phyloP scores from a whole-genome alignment of 2,113 vertebrate species.

The Ageneiosus marmoratus region DNA sequence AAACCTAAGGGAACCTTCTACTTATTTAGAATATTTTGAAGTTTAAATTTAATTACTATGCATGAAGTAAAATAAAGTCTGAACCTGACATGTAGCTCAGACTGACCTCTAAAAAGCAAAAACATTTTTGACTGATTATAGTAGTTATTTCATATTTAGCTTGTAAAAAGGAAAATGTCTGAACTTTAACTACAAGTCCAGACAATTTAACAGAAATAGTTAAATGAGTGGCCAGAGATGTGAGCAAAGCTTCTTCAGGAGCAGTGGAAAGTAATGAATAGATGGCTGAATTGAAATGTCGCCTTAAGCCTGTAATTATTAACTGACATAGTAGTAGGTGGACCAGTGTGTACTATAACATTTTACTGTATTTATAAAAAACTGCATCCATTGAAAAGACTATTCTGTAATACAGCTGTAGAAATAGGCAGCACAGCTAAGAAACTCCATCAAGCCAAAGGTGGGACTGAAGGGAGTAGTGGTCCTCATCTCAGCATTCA shows the following conservation, averaged over 20 bases:
- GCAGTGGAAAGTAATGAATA: neutral
- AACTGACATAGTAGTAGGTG: neutral
- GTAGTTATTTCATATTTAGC: neutral
- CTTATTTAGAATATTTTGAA: neutral
- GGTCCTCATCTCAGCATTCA: constrained; percentile 80
- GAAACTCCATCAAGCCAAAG: constrained; percentile 59
- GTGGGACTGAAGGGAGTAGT: constrained; percentile 72
- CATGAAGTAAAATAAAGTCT: neutral
- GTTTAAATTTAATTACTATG: neutral
- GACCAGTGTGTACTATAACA: neutral
- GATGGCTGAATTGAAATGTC: neutral
- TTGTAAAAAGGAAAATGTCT: neutral
- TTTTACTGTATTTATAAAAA: neutral
- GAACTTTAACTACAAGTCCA: constrained; percentile 8
- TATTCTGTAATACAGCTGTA: neutral
- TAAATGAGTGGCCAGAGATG: constrained; percentile 12
- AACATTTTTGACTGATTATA: neutral
- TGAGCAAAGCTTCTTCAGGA: neutral
- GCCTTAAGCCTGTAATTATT: constrained; percentile 9
- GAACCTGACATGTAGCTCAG: neutral
- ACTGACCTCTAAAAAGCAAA: neutral
- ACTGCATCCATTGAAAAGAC: neutral
- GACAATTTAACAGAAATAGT: neutral
- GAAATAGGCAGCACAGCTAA: constrained; percentile 51
- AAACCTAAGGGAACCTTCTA: neutral